Evolutionary conservation across 2,888 invertebrate species (phyloP).

Genomic region (Sinhomidia bicolor): DNA sequence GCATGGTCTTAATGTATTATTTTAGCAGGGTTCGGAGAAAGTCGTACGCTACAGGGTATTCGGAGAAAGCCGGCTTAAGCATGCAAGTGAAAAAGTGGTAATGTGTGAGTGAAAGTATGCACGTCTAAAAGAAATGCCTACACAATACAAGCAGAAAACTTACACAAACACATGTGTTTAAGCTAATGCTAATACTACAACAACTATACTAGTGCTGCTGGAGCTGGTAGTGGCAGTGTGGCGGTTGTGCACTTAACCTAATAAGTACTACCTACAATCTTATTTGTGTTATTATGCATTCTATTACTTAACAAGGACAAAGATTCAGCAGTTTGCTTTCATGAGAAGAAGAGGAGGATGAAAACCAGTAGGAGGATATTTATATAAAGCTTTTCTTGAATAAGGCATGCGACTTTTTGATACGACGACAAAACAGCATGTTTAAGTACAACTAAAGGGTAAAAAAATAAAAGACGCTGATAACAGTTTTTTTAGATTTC

Average conservation of each 20-base stretch:
- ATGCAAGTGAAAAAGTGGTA: not conserved
- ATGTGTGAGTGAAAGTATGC: slow-evolving; percentile 28
- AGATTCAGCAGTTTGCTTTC: slow-evolving; percentile 45
- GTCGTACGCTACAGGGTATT: slow-evolving; percentile 32
- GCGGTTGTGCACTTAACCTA: not conserved
- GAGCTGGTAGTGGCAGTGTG: not conserved
- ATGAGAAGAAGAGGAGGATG: not conserved
- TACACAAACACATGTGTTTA: not conserved
- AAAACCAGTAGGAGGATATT: not conserved
- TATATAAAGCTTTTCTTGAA: too few species aligned
- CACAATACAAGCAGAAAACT: not conserved
- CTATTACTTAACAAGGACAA: slow-evolving; percentile 53
- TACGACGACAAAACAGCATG: too few species aligned
- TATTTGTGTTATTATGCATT: slow-evolving; percentile 4
- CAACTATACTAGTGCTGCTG: too few species aligned
- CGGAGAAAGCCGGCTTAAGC: slow-evolving; percentile 57
- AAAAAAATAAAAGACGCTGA: too few species aligned
- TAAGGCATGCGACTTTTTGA: too few species aligned
- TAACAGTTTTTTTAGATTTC: too few species aligned
- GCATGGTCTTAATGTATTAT: not conserved
- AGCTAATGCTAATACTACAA: too few species aligned
- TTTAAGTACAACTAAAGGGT: not conserved
- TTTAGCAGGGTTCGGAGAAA: slow-evolving; percentile 47
- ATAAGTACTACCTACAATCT: not conserved
- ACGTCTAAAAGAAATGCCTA: too few species aligned